Percentiles rank a stretch among this genome's conserved stretches.
Conservation (phyloP, 2,797 vertebrate genomes). For the Catostomus latipinnis region DNA sequence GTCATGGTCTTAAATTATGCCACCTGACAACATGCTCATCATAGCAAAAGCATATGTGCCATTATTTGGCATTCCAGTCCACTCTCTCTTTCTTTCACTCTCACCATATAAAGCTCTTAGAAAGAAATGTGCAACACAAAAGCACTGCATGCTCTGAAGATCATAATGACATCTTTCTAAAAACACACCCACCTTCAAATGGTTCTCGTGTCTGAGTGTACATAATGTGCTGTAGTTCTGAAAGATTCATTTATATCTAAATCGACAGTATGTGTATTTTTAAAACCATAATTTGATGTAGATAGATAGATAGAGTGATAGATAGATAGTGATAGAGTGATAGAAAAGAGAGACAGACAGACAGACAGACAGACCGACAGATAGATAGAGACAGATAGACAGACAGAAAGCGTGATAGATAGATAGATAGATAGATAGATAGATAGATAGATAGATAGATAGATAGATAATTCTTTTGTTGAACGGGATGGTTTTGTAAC, state of each 20-base stretch:
- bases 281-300: background rate
- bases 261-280: background rate
- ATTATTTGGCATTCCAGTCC: background rate
- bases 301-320: background rate
- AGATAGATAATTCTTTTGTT: background rate
- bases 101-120: background rate
- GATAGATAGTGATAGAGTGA: background rate
- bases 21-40: slow-evolving; percentile 22
- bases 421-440: background rate
- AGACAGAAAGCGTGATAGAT: background rate
- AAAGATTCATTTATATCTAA: background rate
- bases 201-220: background rate
- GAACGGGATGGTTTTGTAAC: slow-evolving; percentile 4
- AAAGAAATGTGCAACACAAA: slow-evolving; percentile 34
- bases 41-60: slow-evolving; percentile 11
- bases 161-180: background rate
- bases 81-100: background rate
- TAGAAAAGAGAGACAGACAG: background rate
- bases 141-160: background rate
- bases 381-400: background rate
- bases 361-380: background rate
- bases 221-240: background rate
- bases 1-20: background rate
- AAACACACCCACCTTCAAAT: slow-evolving; percentile 37
- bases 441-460: too few species aligned